These are phyloP conservation scores for Pristionchus arcanus DNA, from an alignment of 2,888 invertebrate species.

Conservation along the genomic window DNA sequence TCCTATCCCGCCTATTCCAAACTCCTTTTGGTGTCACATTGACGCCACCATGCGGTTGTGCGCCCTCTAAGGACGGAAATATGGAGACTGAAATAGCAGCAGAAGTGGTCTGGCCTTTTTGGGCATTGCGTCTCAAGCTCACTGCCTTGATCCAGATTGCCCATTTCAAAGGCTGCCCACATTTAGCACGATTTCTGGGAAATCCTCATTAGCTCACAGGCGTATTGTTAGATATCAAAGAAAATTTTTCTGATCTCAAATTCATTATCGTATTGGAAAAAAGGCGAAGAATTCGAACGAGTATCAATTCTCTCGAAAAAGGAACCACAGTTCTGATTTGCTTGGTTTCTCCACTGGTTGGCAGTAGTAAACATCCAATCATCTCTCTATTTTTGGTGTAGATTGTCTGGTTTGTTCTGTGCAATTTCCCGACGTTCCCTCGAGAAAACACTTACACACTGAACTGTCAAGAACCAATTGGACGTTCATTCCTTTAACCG, in stretches of 20 bases:
- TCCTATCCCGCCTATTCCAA: background rate
- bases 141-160: too few relatives aligned
- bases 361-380: background rate
- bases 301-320: background rate
- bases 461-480: background rate
- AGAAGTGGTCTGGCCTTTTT: background rate
- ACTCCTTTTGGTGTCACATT: slow-evolving; percentile 4
- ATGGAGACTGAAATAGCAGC: background rate
- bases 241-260: too few relatives aligned
- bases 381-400: background rate
- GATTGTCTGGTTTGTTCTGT: background rate
- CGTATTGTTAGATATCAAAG: too few relatives aligned
- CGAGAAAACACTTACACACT: background rate
- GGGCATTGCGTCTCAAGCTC: background rate
- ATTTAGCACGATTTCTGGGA: too few relatives aligned
- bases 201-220: too few relatives aligned
- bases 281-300: too few relatives aligned
- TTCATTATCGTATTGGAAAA: too few relatives aligned
- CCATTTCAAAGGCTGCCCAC: too few relatives aligned
- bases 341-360: background rate
- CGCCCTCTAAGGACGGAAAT: background rate
- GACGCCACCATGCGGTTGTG: background rate
- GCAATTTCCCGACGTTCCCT: background rate
- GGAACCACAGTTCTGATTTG: background rate
- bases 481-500: too few relatives aligned